Evolutionary conservation across 2,888 invertebrate species (phyloP), one percentile per base, ranked within the genome.

Genomic region (Ennomos quercinarius): DNA sequence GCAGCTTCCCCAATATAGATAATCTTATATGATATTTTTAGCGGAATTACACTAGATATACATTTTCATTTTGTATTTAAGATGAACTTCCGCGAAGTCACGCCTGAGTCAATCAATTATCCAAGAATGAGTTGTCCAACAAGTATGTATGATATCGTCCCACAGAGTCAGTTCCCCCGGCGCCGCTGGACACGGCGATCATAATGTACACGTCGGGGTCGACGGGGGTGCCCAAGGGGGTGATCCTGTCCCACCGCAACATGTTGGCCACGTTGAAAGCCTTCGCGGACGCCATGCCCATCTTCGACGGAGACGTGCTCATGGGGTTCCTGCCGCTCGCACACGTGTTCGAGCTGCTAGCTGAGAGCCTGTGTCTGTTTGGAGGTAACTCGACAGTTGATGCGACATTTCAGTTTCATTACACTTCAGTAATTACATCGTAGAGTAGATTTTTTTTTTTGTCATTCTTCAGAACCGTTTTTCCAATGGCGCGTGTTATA

Each of bases 171-270:
- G 89, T 93, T 5, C 93, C 94, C 8, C 97, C 98, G 1, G 86
- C 87, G 8, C 87, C 95, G 8, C 91, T 94, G 10, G 99, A 99
- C 85, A 95, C 96, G 5, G 99, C 99, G 48, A 98, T 99, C 75
- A 96, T 99, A 42, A 99, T 99, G 99, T 99, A 99, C 93, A 99
- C 99, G 2, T 98, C 98, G 72, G 99, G 99, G 8, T 99, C 99
- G 0, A 99, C 99, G 4, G 99, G 99, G 52, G 95, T 96, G 61
- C 99, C 99, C 0, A 99, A 99, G 90, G 99, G 98, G 75, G 97
- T 98, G 10, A 81, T 97, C 13, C 91, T 98, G 37, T 95, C 96
- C 3, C 98, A 98, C 85, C 95, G 94, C 77, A 98, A 98, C 88
- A 95, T 97, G 80, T 93, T 97, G 70, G 93, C 95, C 39, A 96